These are phyloP conservation scores for Aphidius gifuensis DNA, from an alignment of 1,140 invertebrate species.

Conservation along the genomic window DNA sequence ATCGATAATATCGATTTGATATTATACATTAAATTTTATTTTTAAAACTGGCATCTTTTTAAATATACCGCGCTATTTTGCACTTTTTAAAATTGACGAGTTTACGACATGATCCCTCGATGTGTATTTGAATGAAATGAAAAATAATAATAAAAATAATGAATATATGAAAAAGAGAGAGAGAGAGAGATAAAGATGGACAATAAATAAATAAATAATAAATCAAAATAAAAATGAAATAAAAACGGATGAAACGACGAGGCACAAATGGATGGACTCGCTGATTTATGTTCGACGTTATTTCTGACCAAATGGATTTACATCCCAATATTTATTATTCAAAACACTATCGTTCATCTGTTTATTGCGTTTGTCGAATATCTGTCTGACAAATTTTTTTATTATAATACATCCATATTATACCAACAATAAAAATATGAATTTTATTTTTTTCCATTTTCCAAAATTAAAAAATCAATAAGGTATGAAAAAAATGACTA, in stretches of 20 bases:
- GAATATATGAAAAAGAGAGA: slow-evolving; percentile 10
- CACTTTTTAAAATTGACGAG: slow-evolving; percentile 52
- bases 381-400: slow-evolving; percentile 10
- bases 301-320: slow-evolving; percentile 55
- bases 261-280: slow-evolving; percentile 25
- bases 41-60: too few species aligned
- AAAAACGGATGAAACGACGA: too few species aligned
- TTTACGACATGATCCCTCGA: slow-evolving; percentile 49
- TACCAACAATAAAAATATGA: too few species aligned
- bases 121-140: slow-evolving; percentile 26
- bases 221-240: too few species aligned
- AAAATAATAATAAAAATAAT: slow-evolving; percentile 32
- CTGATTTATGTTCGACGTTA: slow-evolving; percentile 55
- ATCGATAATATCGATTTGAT: too few species aligned
- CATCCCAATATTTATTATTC: slow-evolving; percentile 56
- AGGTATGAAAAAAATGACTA: too few species aligned
- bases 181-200: not conserved
- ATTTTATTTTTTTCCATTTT: too few species aligned
- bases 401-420: not conserved
- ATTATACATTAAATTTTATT: too few species aligned
- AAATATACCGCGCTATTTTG: too few species aligned
- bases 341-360: slow-evolving; percentile 51
- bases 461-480: too few species aligned
- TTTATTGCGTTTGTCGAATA: slow-evolving; percentile 50
- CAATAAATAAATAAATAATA: slow-evolving; percentile 4